Percentiles rank a stretch among this genome's conserved stretches.
Evolutionary conservation across 2,888 invertebrate species (phyloP).

Genomic region (Creontiades dilutus): DNA sequence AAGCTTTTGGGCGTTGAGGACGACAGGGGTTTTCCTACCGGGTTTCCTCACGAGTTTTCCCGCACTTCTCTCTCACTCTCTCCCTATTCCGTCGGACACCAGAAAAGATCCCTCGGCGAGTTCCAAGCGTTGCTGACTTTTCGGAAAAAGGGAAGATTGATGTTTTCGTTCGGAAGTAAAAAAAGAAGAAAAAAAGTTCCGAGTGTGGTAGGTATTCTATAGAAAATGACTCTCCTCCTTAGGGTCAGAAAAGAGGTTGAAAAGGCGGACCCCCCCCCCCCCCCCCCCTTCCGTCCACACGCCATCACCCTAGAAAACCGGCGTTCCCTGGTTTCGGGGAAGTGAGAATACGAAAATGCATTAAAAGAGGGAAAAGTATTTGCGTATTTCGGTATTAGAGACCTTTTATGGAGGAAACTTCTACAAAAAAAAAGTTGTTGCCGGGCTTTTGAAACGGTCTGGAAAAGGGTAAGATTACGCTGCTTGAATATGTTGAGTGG

Average conservation of each 20-base stretch:
- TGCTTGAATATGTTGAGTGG: no score
- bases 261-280: not conserved
- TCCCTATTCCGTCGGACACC: conserved; percentile 1
- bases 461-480: no score
- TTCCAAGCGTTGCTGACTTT: not conserved
- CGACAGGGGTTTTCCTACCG: not conserved
- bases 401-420: no score
- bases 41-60: not conserved
- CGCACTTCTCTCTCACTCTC: not conserved
- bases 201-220: not conserved
- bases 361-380: no score
- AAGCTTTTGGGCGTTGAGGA: not conserved
- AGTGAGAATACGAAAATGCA: conserved; percentile 17
- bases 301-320: no score
- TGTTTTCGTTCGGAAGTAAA: not conserved
- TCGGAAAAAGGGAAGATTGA: not conserved
- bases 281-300: no score
- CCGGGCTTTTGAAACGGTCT: no score
- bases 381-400: no score
- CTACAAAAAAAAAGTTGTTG: no score
- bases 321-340: not conserved
- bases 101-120: not conserved
- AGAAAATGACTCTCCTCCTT: not conserved
- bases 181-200: not conserved
- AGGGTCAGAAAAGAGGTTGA: conserved; percentile 8